Conservation (phyloP, 2,797 vertebrate species). For the Chelmon rostratus region DNA sequence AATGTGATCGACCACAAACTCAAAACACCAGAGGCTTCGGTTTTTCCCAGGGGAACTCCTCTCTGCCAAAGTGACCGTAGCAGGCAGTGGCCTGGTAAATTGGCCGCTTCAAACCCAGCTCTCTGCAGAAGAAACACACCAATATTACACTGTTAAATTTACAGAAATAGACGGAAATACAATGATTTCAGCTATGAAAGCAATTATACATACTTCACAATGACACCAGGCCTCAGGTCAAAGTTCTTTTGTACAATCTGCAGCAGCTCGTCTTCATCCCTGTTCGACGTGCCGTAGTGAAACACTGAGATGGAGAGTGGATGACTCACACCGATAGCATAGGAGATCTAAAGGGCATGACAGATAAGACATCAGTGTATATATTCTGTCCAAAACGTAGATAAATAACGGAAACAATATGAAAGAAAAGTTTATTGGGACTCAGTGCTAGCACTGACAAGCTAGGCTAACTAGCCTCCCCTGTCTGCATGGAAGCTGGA, state of each 20-base stretch:
- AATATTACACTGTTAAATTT: neutral
- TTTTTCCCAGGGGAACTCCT: slow-evolving; percentile 88
- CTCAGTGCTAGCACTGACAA: too few species aligned
- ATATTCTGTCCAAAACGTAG: too few species aligned
- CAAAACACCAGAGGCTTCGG: slow-evolving; percentile 82
- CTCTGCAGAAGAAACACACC: slow-evolving; percentile 63
- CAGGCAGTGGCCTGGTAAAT: slow-evolving; percentile 86
- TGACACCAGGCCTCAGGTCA: slow-evolving; percentile 86
- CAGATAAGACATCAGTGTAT: neutral
- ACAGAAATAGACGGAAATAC: neutral
- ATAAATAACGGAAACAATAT: too few species aligned
- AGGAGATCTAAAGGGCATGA: slow-evolving; percentile 74
- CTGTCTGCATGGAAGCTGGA: too few species aligned
- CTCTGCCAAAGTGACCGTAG: slow-evolving; percentile 88
- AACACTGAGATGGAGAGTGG: slow-evolving; percentile 86
- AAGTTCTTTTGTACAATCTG: slow-evolving; percentile 85
- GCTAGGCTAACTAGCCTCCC: too few species aligned
- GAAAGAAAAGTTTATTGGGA: too few species aligned
- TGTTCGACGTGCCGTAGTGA: slow-evolving; percentile 83
- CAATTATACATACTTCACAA: slow-evolving; percentile 78
- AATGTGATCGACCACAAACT: slow-evolving; percentile 14
- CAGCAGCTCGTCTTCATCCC: slow-evolving; percentile 85
- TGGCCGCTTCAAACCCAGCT: slow-evolving; percentile 85
- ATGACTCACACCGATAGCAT: slow-evolving; percentile 83
- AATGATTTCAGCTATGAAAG: neutral